These are phyloP conservation scores for Brachystomella parvula DNA, from an alignment of 1,140 invertebrate genomes.

Conservation along the genomic window DNA sequence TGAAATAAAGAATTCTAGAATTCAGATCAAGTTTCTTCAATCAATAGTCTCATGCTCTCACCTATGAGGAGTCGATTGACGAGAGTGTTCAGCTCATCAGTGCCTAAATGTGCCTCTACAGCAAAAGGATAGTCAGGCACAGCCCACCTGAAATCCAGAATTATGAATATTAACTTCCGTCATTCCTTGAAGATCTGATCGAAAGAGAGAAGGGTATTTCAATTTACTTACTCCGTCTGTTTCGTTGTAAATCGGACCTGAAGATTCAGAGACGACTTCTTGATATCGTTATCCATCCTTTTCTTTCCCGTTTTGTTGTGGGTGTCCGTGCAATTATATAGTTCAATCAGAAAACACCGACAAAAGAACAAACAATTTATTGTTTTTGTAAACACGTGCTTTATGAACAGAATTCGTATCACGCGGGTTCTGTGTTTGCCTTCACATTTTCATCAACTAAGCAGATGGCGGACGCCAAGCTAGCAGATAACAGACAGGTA, in stretches of 20 bases:
- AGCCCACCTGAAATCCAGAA: conserved; percentile 67
- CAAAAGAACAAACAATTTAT: too few species aligned
- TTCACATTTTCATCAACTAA: too few species aligned
- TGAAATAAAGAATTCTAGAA: conserved; percentile 6
- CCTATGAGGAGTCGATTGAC: conserved; percentile 71
- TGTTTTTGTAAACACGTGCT: too few species aligned
- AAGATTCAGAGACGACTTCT: conserved; percentile 40
- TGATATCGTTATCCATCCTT: conserved; percentile 9
- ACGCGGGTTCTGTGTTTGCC: too few species aligned
- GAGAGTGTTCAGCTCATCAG: conserved; percentile 64
- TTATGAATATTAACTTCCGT: conserved; percentile 15
- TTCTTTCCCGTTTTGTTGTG: not conserved
- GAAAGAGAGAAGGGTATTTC: not conserved
- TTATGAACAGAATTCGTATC: too few species aligned
- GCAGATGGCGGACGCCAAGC: too few species aligned
- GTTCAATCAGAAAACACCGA: not conserved
- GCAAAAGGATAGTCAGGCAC: conserved; percentile 75
- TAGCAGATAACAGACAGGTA: too few species aligned
- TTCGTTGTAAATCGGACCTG: conserved; percentile 71
- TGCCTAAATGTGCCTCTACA: conserved; percentile 59
- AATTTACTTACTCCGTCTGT: conserved; percentile 61
- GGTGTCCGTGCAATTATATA: conserved; percentile 9
- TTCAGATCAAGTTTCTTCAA: not conserved
- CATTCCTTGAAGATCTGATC: not conserved
- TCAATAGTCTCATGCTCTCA: conserved; percentile 38